Evolutionary conservation across 92 coral and sea anemone species (phyloP), one percentile per base, ranked within the genome.

Genomic region (Phenganax marumi): DNA sequence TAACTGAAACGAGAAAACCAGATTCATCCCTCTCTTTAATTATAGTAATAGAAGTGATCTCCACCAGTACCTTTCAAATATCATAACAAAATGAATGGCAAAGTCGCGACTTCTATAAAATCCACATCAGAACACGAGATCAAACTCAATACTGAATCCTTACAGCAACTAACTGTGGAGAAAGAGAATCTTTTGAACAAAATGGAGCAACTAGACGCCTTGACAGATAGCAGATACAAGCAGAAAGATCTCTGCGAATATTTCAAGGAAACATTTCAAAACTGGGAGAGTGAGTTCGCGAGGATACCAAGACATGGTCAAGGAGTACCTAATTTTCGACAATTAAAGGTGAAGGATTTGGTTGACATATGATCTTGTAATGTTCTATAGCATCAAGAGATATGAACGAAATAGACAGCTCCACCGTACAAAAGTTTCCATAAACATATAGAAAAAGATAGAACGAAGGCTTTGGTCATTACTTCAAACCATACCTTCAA

Each of bases 271-370:
- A 83, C 88, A 9, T 92, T 92, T 50, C 83, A 87, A 17, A 89
- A 87, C 68, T 96, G 98, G 98, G 93, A 91, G 54, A 91, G 89
- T 13, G 98, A 96, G 63, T 85, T 96, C 75, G 91, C 86, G 52
- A 91, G 87, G 49, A 91, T 96, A 18, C 96, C 90, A 7, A 90
- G 98, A 62, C 93, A 92, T 52, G 91, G 98, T 55, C 98, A 96
- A 71, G 98, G 98, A 11, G 97, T 96, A 11, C 98, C 98, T 8
- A 97, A 96, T 68, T 90, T 88, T 88, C 84, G 98, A 11, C 87
- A 87, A 10, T 85, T 92, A 7, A 92, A 88, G 22, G 43, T 33
- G 4, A 33, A 1, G 43, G 43, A 33, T 33, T 33, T 33, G 4
- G 43, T 33, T 33, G 1, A 33, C 43, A 33, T 4, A 33, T 33